Percentiles rank a stretch among this genome's conserved stretches.
phyloP scores from a whole-genome alignment of 2,113 vertebrate genomes.

The Mus musculus region GRCm39 chr9:3761501-3762000 shows the following conservation, averaged over 20 bases:
- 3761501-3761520: not conserved
- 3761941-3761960: not conserved
- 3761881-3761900: not conserved
- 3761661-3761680: not conserved
- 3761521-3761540: not conserved
- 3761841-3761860: constrained; percentile 15
- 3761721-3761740: not conserved
- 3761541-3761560: not conserved
- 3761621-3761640: not conserved
- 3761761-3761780: not conserved
- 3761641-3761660: not conserved
- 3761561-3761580: not conserved
- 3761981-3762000: not conserved
- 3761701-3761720: not conserved
- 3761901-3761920: not conserved
- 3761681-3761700: not conserved
- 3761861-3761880: not conserved
- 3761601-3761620: constrained; percentile 15
- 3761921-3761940: not conserved
- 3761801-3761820: not conserved
- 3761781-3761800: not conserved
- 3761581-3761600: not conserved
- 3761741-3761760: not conserved
- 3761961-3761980: not conserved
- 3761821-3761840: not conserved